Evolutionary conservation across 2,797 vertebrate genomes (phyloP), one percentile per base, ranked within the genome.

Genomic region (Danio tinwini): DNA sequence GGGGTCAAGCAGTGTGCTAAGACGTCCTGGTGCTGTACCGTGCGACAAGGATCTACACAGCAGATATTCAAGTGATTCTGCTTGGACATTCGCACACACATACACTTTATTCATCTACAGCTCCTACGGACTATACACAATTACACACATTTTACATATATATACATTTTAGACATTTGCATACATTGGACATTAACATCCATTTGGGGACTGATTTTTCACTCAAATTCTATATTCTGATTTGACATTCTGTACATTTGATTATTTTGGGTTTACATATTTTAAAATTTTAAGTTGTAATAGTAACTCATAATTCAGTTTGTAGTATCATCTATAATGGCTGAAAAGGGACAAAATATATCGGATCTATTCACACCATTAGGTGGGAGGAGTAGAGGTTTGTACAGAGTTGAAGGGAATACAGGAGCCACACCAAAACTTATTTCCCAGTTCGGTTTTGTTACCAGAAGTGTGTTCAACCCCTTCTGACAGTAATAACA

Each of bases 361-460:
- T 61, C 11, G 1, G 21, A 61, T 14, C 7, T 39, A 39, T 61
- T 39, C 9, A 39, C 58, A 5, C 58, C 58, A 37, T 37, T 59
- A 59, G 19, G 19, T 59, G 56, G 58, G 13, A 40, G 37, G 21
- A 59, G 59, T 16, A 39, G 59, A 8, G 59, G 29, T 14, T 8
- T 77, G 10, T 39, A 52, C 68, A 9, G 44, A 74, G 11, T 70
- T 69, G 1, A 63, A 70, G 49, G 74, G 83, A 71, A 69, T 75
- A 39, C 56, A 78, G 6, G 29, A 7, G 5, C 58, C 12, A 3
- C 39, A 61, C 58, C 13, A 61, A 61, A 39, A 7, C 13, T 61
- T 61, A 2, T 39, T 61, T 3, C 59, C 29, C 39, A 61, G 29
- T 39, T 37, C 58, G 0, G 39, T 71, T 5, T 42, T 74, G 56